Percentiles rank a stretch among this genome's conserved stretches.
phyloP scores from a whole-genome alignment of 2,113 vertebrate genomes.

The Mohoua ochrocephala region DNA sequence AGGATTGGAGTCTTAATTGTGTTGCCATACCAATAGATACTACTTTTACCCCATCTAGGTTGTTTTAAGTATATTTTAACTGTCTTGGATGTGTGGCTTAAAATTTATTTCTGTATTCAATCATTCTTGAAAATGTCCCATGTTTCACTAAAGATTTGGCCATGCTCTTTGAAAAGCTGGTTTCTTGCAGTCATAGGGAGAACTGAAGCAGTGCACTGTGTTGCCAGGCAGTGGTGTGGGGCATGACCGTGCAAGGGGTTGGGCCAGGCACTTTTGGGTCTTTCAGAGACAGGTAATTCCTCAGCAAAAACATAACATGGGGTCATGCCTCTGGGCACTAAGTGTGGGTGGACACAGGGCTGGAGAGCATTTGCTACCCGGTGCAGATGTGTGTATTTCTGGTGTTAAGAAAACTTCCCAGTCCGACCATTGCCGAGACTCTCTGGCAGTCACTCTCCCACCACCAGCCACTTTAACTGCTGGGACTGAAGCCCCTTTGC shows the following conservation, averaged over 20 bases:
- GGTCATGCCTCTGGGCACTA: not conserved
- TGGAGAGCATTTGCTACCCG: not conserved
- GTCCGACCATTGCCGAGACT: not conserved
- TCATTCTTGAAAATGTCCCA: not conserved
- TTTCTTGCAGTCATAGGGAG: not conserved
- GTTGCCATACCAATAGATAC: not conserved
- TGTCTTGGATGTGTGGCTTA: not conserved
- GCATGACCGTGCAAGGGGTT: rapidly evolving
- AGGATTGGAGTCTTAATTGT: not conserved
- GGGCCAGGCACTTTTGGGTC: not conserved
- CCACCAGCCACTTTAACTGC: rapidly evolving
- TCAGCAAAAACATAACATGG: not conserved
- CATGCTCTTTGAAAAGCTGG: not conserved
- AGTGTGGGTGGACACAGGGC: not conserved
- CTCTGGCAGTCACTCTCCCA: not conserved
- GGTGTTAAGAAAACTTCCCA: not conserved
- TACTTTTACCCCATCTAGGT: not conserved
- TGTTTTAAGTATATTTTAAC: not conserved
- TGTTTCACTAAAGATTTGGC: not conserved
- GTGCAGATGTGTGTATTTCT: not conserved
- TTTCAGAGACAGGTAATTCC: not conserved
- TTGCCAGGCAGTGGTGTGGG: no score
- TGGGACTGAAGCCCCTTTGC: not conserved
- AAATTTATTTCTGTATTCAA: not conserved
- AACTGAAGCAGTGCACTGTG: not conserved